phyloP scores from a whole-genome alignment of 2,888 invertebrate genomes.

The Mechanitis messenoides region DNA sequence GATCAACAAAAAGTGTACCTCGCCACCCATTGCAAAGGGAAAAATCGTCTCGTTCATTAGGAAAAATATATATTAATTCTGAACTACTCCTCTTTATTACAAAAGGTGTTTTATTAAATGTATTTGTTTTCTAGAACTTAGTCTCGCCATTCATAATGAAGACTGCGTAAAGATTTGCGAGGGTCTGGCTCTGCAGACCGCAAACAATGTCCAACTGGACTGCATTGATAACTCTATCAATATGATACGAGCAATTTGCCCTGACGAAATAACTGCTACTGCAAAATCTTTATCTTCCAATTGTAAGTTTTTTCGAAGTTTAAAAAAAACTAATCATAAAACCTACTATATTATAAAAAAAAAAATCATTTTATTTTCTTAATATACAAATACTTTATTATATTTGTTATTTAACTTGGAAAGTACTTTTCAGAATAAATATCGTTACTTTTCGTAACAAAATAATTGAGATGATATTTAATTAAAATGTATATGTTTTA shows the following conservation, averaged over 20 bases:
- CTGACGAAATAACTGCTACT: slow-evolving; percentile 39
- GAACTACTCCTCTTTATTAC: background rate
- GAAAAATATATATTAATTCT: background rate
- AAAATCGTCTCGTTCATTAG: background rate
- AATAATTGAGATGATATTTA: slow-evolving; percentile 3
- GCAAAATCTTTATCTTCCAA: slow-evolving; percentile 41
- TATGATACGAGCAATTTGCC: slow-evolving; percentile 41
- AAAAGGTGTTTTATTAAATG: background rate
- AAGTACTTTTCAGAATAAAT: too few species aligned
- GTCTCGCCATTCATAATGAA: slow-evolving; percentile 46
- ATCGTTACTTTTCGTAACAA: too few species aligned
- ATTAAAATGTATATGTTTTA: slow-evolving; percentile 28
- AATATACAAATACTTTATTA: background rate
- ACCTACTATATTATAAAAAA: too few species aligned
- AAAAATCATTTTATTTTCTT: too few species aligned
- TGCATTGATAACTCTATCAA: slow-evolving; percentile 34
- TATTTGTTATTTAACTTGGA: too few species aligned
- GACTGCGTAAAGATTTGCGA: slow-evolving; percentile 45
- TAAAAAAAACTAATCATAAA: too few species aligned
- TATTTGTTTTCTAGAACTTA: slow-evolving; percentile 41
- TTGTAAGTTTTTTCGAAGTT: slow-evolving; percentile 34
- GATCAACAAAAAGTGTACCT: too few species aligned
- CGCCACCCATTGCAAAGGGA: too few species aligned
- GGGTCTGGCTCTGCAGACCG: slow-evolving; percentile 51
- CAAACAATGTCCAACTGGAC: slow-evolving; percentile 42